Evolutionary conservation across 2,797 vertebrate species (phyloP).

Genomic region (Acanthopagrus latus): DNA sequence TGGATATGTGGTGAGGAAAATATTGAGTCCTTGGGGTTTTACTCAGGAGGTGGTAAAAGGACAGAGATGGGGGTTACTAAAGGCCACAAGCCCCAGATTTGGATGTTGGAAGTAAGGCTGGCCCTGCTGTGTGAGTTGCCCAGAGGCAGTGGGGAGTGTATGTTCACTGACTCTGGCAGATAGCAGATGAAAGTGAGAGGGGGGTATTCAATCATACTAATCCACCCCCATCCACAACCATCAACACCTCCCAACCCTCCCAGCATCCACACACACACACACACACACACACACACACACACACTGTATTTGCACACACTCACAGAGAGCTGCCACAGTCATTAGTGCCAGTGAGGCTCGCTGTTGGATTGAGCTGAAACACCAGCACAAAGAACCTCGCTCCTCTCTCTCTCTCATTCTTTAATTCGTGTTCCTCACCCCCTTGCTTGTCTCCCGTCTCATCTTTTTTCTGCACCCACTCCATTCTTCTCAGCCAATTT

Average conservation of each 20-base stretch:
- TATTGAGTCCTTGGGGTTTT: conserved; percentile 45
- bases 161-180: conserved; percentile 80
- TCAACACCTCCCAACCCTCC: conserved; percentile 24
- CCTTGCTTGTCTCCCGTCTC: conserved; percentile 24
- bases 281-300: conserved; percentile 40
- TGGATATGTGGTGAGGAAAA: conserved; percentile 34
- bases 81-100: conserved; percentile 66
- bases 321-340: conserved; percentile 76
- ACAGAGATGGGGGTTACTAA: conserved; percentile 46
- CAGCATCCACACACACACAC: conserved; percentile 42
- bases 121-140: conserved; percentile 51
- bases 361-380: conserved; percentile 81
- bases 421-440: conserved; percentile 48
- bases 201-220: conserved; percentile 81
- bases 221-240: conserved; percentile 11
- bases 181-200: conserved; percentile 68
- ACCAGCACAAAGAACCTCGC: conserved; percentile 69
- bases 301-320: conserved; percentile 45
- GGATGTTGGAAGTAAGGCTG: conserved; percentile 64
- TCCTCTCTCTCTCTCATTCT: conserved; percentile 9
- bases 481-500: conserved; percentile 70
- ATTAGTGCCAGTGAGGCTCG: conserved; percentile 81
- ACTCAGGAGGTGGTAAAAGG: conserved; percentile 35
- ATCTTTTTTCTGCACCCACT: conserved; percentile 41
- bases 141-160: conserved; percentile 48